phyloP scores from a whole-genome alignment of 2,888 invertebrate species.

The Leptopilina myrica region DNA sequence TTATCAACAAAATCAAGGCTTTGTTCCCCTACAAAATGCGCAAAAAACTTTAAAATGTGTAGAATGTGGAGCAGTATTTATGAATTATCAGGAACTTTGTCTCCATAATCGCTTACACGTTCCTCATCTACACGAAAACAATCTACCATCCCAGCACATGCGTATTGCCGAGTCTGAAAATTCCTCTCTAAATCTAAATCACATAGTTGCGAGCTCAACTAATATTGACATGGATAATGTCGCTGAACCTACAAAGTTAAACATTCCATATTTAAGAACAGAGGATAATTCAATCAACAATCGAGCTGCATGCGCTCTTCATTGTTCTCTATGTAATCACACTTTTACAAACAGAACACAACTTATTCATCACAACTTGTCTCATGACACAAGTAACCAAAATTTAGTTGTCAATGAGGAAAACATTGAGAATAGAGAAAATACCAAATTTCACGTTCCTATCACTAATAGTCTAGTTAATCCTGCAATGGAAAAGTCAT shows the following conservation, averaged over 20 bases:
- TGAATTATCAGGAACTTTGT: constrained; percentile 69
- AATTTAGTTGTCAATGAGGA: constrained; percentile 68
- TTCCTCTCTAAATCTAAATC: constrained; percentile 63
- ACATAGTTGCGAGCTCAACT: constrained; percentile 52
- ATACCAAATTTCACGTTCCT: constrained; percentile 63
- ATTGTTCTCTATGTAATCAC: constrained; percentile 71
- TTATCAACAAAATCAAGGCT: constrained; percentile 68
- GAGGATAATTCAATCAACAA: constrained; percentile 42
- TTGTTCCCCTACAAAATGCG: constrained; percentile 62
- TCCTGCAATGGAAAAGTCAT: constrained; percentile 59
- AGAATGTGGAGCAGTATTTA: constrained; percentile 67
- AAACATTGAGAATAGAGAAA: constrained; percentile 67
- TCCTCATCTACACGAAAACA: constrained; percentile 65
- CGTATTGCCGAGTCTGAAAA: constrained; percentile 70
- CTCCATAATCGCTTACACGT: constrained; percentile 66
- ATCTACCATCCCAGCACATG: constrained; percentile 67
- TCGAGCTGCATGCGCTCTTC: constrained; percentile 68
- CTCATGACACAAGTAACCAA: constrained; percentile 63
- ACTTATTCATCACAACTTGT: constrained; percentile 66
- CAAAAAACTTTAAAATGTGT: constrained; percentile 67
- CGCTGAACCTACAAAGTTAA: constrained; percentile 14
- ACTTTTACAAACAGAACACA: constrained; percentile 68
- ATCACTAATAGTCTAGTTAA: constrained; percentile 57
- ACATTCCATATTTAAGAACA: background rate
- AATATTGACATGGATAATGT: constrained; percentile 49